Evolutionary conservation across 2,113 vertebrate species (phyloP), one percentile per base, ranked within the genome.

Genomic region (Cyprinodon variegatus): DNA sequence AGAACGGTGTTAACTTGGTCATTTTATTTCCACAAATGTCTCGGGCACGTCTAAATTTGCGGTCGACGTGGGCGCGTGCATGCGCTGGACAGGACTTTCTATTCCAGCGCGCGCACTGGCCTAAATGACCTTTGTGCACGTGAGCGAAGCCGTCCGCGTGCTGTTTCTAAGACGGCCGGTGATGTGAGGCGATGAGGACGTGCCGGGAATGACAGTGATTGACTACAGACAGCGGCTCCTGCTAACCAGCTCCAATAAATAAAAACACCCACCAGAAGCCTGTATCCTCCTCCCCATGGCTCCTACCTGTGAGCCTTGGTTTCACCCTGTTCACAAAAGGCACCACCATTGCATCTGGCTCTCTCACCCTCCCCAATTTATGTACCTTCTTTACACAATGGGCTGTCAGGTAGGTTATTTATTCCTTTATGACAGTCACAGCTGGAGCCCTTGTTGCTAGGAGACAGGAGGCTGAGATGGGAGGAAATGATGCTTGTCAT

Each of bases 121-220:
- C 72, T 36, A 60, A 83, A 87, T 88, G 89, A 91, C 88, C 88
- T 86, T 86, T 87, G 67, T 68, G 78, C 74, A 53, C 63, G 46
- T 84, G 82, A 78, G 10, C 77, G 43, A 46, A 22, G 48, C 39
- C 43, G 17, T 63, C 64, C 40, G 63, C 39, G 79, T 64, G 83
- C 61, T 64, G 85, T 66, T 73, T 46, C 72, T 79, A 41, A 72
- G 69, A 67, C 74, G 50, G 74, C 48, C 72, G 41, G 81, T 78
- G 83, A 0, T 38, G 69, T 67, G 77, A 81, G 70, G 67, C 50
- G 79, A 67, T 65, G 82, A 82, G 81, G 83, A 93, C 91, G 92
- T 93, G 90, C 92, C 68, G 81, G 70, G 91, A 89, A 93, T 93
- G 89, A 91, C 89, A 84, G 90, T 80, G 91, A 88, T 85, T 76